These are phyloP conservation scores for Drosophila peninsularis DNA, from an alignment of 2,888 invertebrate species.

Conservation along the genomic window DNA sequence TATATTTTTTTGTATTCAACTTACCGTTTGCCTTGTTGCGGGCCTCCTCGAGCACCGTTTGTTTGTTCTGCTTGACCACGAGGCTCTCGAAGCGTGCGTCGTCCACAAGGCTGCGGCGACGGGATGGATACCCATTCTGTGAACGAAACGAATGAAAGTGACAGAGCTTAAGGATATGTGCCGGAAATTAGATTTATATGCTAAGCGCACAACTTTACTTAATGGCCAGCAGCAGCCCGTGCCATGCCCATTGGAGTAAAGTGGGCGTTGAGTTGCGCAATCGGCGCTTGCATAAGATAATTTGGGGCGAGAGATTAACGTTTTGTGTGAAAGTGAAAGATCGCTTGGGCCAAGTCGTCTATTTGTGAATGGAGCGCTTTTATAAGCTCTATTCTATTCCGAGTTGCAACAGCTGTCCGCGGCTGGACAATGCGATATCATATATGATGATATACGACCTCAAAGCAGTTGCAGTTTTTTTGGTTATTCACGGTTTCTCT, in stretches of 20 bases:
- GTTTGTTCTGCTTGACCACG: slow-evolving; percentile 97
- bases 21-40: slow-evolving; percentile 94
- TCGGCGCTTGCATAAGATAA: slow-evolving; percentile 9
- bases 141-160: slow-evolving; percentile 80
- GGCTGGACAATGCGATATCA: slow-evolving; percentile 7
- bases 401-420: slow-evolving; percentile 20
- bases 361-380: slow-evolving; percentile 6
- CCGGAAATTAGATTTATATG: slow-evolving; percentile 60
- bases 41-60: slow-evolving; percentile 95
- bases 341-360: not conserved
- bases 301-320: not conserved
- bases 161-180: slow-evolving; percentile 56
- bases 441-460: slow-evolving; percentile 2
- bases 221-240: not conserved
- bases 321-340: slow-evolving; percentile 17
- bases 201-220: slow-evolving; percentile 1
- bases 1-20: slow-evolving; percentile 60
- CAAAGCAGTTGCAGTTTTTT: slow-evolving; percentile 51
- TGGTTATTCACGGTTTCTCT: slow-evolving; percentile 59
- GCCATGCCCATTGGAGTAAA: not conserved
- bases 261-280: slow-evolving; percentile 10
- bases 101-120: slow-evolving; percentile 97
- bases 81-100: slow-evolving; percentile 98
- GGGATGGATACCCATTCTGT: slow-evolving; percentile 98
- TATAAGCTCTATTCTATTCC: slow-evolving; percentile 31